Base-by-base conservation (phyloP, 2,113 vertebrate species). In the Desmodus rotundus region DNA sequence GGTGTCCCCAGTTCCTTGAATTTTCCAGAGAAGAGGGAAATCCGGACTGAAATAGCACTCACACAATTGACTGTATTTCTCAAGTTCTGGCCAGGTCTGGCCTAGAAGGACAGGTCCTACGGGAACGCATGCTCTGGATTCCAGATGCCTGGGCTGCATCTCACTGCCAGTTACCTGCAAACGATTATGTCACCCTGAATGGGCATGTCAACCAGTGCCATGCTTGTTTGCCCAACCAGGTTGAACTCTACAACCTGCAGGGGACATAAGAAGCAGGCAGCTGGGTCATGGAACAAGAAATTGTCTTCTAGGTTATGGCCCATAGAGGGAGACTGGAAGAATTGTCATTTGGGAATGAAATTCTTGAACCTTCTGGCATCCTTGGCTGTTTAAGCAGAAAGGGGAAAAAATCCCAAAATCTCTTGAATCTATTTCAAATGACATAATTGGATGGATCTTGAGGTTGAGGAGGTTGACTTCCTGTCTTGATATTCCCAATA, bases 101-200 rank as follows among this genome's bases (percentile, higher is more conserved):
- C 92, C 90, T 33, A 54, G 45, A 88, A 83, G 36, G 70, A 77
- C 36, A 65, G 76, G 28, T 11, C 86, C 89, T 90, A 56, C 82
- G 41, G 95, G 81, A 93, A 43, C 43, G 20, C 9, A 10, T 77
- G 82, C 26, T 98, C 85, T 84, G 90, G 93, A 88, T 96, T 94
- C 95, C 76, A 95, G 77, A 93, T 96, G 97, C 87, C 94, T 95
- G 52, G 54, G 95, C 90, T 94, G 85, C 56, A 85, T 67, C 96
- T 94, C 76, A 96, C 81, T 45, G 38, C 67, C 80, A 97, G 96
- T 52, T 89, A 80, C 50, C 96, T 97, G 67, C 58, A 96, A 74
- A 72, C 89, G 36, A 97, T 87, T 72, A 77, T 19, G 54, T 83
- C 94, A 61, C 87, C 77, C 16, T 80, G 17, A 96, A 78, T 61